Conservation (phyloP, 1,140 invertebrate genomes). For the Drosophila obscura region DNA sequence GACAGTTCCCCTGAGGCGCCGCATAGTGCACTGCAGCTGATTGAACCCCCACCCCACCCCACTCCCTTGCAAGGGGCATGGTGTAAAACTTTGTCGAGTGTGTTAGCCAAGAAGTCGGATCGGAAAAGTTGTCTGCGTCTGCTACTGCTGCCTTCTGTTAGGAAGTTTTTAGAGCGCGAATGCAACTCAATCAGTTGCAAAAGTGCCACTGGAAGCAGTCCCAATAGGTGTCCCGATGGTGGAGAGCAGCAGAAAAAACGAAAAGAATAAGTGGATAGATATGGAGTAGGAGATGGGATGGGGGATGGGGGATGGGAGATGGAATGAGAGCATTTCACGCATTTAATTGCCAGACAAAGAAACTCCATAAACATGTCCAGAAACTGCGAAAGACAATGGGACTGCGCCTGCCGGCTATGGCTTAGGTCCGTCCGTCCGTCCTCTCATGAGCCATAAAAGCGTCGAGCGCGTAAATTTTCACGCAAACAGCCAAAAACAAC, state of each 20-base stretch:
- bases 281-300: neutral
- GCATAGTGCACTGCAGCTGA: conserved; percentile 18
- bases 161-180: conserved; percentile 53
- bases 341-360: conserved; percentile 46
- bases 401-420: conserved; percentile 14
- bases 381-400: conserved; percentile 32
- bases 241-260: neutral
- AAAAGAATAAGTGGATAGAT: neutral
- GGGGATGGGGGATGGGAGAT: neutral
- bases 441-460: conserved; percentile 56
- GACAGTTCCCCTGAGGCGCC: neutral
- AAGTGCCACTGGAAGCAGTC: conserved; percentile 2
- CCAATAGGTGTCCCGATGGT: neutral
- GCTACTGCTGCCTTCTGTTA: conserved; percentile 5
- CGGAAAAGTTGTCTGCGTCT: conserved; percentile 35
- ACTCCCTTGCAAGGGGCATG: neutral
- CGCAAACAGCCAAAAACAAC: conserved; percentile 8
- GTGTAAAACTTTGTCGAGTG: conserved; percentile 34
- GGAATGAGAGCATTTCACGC: neutral
- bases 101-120: conserved; percentile 38
- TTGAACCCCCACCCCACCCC: conserved; percentile 4
- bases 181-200: conserved; percentile 63
- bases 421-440: neutral
- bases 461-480: conserved; percentile 47
- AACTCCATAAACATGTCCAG: conserved; percentile 46